A percentile compares a stretch with the other conserved stretches of the same genome.
Conservation (phyloP, 1,140 invertebrate species). For the Teleogryllus occipitalis region DNA sequence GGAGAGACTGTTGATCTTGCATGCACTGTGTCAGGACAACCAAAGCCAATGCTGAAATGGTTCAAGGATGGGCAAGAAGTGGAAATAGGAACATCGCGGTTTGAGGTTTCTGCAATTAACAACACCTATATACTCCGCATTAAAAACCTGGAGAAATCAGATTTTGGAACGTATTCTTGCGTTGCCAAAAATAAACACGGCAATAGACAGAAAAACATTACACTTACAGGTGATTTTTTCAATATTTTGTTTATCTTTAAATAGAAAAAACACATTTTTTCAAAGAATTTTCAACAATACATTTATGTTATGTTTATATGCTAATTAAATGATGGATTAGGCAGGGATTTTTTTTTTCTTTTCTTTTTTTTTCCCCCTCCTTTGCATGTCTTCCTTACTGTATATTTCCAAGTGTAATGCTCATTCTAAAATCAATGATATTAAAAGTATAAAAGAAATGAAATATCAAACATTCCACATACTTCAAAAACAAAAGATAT, state of each 20-base stretch:
- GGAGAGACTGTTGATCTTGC: neutral
- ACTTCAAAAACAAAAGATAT: too few relatives aligned
- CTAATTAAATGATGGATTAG: too few relatives aligned
- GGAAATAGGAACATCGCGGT: neutral
- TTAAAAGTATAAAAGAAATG: too few relatives aligned
- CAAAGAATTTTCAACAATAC: too few relatives aligned
- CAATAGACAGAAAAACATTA: neutral
- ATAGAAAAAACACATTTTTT: too few relatives aligned
- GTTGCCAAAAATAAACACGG: neutral
- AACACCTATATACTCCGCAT: neutral
- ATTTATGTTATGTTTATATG: too few relatives aligned
- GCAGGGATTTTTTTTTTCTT: too few relatives aligned
- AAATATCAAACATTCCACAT: too few relatives aligned
- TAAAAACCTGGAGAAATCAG: neutral
- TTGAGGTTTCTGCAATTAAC: neutral
- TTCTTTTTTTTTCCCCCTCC: too few relatives aligned
- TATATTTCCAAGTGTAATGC: too few relatives aligned
- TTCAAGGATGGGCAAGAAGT: neutral
- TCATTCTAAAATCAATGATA: too few relatives aligned
- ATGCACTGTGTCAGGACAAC: neutral
- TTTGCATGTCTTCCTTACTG: too few relatives aligned
- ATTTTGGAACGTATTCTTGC: neutral
- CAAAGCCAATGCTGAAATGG: neutral
- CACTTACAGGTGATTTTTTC: neutral
- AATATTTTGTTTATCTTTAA: neutral